Evolutionary conservation across 2,888 invertebrate species (phyloP).

Genomic region (Phengaris arion): DNA sequence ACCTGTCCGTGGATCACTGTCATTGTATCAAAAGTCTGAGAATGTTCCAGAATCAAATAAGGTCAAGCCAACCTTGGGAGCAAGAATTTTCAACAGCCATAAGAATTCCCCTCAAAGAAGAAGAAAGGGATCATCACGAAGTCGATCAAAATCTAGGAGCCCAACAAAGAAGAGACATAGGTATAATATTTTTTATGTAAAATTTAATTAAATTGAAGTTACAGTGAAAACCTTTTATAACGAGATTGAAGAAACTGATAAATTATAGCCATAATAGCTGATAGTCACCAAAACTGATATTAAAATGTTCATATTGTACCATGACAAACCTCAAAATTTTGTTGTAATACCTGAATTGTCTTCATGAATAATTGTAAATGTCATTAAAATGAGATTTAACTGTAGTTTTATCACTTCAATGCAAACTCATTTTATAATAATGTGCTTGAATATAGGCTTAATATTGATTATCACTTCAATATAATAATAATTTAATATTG

Average conservation of each 20-base stretch:
- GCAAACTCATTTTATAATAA: too few species aligned
- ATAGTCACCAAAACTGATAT: too few species aligned
- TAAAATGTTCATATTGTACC: neutral
- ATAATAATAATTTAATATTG: too few species aligned
- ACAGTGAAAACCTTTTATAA: neutral
- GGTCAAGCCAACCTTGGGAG: conserved; percentile 39
- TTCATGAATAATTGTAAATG: too few species aligned
- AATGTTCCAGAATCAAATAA: conserved; percentile 50
- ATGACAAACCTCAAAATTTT: neutral
- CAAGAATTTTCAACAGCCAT: conserved; percentile 50
- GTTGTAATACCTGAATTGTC: too few species aligned
- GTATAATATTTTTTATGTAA: conserved; percentile 44
- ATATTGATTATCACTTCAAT: too few species aligned
- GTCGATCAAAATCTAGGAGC: conserved; percentile 69
- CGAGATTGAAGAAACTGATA: too few species aligned
- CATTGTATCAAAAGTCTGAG: conserved; percentile 79
- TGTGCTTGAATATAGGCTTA: too few species aligned
- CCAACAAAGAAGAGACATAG: conserved; percentile 74
- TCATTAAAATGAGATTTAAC: too few species aligned
- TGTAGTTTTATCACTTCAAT: too few species aligned
- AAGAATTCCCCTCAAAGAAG: conserved; percentile 63
- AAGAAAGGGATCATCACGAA: conserved; percentile 59
- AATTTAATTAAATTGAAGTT: neutral
- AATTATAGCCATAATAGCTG: too few species aligned
- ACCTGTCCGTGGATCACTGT: conserved; percentile 78